Evolutionary conservation across 2,888 invertebrate species (phyloP).

Genomic region (Metopia argyrocephala): DNA sequence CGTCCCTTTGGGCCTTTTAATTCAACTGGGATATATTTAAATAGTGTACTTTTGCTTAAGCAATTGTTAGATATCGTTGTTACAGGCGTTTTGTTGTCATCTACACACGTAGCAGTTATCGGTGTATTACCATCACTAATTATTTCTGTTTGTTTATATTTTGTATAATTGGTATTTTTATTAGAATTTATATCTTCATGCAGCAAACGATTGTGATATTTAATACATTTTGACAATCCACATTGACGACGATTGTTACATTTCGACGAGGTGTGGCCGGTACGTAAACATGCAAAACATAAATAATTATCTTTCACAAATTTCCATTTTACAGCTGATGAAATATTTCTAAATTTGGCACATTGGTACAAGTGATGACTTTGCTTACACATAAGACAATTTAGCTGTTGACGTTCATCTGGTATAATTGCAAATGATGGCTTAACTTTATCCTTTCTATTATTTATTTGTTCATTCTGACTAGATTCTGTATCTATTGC

Average conservation of each 20-base stretch:
- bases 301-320: conserved; percentile 20
- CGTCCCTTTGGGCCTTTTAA: conserved; percentile 11
- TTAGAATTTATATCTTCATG: not conserved
- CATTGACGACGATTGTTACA: conserved; percentile 28
- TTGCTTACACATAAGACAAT: conserved; percentile 10
- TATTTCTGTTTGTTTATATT: not conserved
- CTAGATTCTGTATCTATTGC: too few relatives aligned
- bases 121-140: not conserved
- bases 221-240: conserved; percentile 14
- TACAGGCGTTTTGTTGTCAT: conserved; percentile 1
- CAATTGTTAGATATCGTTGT: conserved; percentile 14
- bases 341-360: conserved; percentile 12
- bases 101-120: not conserved
- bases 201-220: conserved; percentile 27
- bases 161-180: not conserved
- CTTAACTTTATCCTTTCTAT: conserved; percentile 7
- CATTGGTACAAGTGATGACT: conserved; percentile 23
- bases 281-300: conserved; percentile 28
- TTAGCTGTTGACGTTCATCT: not conserved
- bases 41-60: conserved; percentile 15
- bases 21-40: conserved; percentile 43
- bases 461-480: not conserved
- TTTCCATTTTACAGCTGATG: conserved; percentile 8
- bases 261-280: conserved; percentile 8
- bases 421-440: conserved; percentile 19